Evolutionary conservation across 2,113 vertebrate genomes (phyloP).

Genomic region (Chloebia gouldiae): DNA sequence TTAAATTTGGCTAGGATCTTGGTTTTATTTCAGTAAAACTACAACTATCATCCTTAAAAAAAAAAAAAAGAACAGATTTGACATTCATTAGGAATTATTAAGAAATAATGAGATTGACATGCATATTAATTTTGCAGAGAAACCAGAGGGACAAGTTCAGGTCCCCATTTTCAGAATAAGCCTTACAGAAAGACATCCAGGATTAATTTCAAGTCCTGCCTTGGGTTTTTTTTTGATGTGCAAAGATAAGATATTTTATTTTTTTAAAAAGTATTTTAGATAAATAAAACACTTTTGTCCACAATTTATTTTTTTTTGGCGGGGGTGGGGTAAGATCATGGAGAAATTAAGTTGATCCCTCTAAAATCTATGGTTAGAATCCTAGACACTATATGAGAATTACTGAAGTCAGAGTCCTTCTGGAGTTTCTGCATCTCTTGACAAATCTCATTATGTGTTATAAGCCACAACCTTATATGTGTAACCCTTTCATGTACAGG

Average conservation of each 20-base stretch:
- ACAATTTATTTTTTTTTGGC: not conserved
- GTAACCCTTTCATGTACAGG: not conserved
- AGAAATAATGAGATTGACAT: not conserved
- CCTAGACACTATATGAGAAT: not conserved
- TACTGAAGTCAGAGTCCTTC: not conserved
- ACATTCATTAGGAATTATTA: not conserved
- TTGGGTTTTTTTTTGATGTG: not conserved
- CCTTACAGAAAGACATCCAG: fast-evolving
- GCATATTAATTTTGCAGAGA: not conserved
- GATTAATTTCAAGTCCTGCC: not conserved
- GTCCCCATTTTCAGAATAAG: fast-evolving
- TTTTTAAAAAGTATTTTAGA: not conserved
- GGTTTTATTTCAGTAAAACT: not conserved
- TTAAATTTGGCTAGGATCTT: not conserved
- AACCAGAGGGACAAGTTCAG: fast-evolving
- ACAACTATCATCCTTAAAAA: not conserved
- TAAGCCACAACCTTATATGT: fast-evolving
- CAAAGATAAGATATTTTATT: not conserved
- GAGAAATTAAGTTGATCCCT: not conserved
- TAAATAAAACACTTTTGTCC: not conserved
- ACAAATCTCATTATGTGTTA: no score
- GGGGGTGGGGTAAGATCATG: not conserved
- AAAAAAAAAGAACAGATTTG: not conserved
- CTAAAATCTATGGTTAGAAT: not conserved
- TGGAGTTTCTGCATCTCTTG: not conserved